Conservation (phyloP, 2,797 vertebrate genomes). For the Chiroxiphia lanceolata region DNA sequence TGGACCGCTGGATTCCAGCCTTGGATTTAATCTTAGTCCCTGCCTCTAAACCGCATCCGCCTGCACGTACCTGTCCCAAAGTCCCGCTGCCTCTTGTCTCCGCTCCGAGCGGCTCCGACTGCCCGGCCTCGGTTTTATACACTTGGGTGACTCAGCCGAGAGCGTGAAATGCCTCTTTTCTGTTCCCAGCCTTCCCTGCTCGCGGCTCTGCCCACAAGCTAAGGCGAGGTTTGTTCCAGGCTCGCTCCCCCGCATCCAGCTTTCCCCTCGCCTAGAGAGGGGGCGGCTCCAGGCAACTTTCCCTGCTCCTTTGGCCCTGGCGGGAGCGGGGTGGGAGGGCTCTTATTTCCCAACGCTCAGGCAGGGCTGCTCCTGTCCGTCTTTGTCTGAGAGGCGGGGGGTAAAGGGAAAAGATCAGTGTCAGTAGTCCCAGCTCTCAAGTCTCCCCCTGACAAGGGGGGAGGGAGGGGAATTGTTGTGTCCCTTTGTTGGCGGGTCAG, state of each 20-base stretch:
- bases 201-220: constrained; percentile 37
- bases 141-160: constrained; percentile 38
- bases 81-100: neutral
- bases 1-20: neutral
- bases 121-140: constrained; percentile 10
- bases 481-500: neutral
- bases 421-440: neutral
- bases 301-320: neutral
- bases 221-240: constrained; percentile 26
- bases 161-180: neutral
- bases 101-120: neutral
- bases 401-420: neutral
- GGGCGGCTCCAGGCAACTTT: constrained; percentile 23
- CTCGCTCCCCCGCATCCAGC: constrained; percentile 23
- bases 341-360: neutral
- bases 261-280: neutral
- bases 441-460: neutral
- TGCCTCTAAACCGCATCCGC: neutral
- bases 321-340: constrained; percentile 23
- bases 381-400: neutral
- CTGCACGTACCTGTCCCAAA: constrained; percentile 55
- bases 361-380: neutral
- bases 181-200: constrained; percentile 29
- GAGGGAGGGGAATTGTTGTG: neutral
- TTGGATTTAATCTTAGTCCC: neutral